Evolutionary conservation across 1,140 invertebrate species (phyloP).

Genomic region (Lethrus apterus): DNA sequence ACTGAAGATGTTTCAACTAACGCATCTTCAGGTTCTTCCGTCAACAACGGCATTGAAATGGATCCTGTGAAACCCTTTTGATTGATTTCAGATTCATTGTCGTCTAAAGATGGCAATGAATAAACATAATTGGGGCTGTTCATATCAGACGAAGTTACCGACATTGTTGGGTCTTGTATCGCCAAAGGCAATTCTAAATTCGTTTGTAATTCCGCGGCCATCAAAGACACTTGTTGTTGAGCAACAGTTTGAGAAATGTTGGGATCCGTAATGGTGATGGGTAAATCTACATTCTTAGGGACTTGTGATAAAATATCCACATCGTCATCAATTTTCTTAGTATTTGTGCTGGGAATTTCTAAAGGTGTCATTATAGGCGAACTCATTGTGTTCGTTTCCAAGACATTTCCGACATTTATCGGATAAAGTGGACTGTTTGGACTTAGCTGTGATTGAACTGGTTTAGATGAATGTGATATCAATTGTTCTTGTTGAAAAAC

Average conservation of each 20-base stretch:
- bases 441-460: slow-evolving; percentile 39
- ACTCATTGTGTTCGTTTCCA: slow-evolving; percentile 67
- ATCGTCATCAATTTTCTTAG: slow-evolving; percentile 38
- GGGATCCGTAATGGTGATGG: slow-evolving; percentile 48
- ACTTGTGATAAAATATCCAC: slow-evolving; percentile 41
- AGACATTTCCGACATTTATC: slow-evolving; percentile 49
- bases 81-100: slow-evolving; percentile 24
- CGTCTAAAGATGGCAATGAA: slow-evolving; percentile 34
- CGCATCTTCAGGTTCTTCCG: slow-evolving; percentile 27
- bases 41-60: slow-evolving; percentile 25
- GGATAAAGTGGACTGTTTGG: slow-evolving; percentile 44
- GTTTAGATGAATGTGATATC: slow-evolving; percentile 27
- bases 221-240: slow-evolving; percentile 36
- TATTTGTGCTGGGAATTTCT: slow-evolving; percentile 57
- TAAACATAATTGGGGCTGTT: slow-evolving; percentile 35
- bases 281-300: slow-evolving; percentile 45
- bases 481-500: slow-evolving; percentile 56
- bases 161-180: slow-evolving; percentile 59
- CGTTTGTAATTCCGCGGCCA: slow-evolving; percentile 46
- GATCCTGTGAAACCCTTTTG: slow-evolving; percentile 24
- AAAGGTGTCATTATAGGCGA: slow-evolving; percentile 75
- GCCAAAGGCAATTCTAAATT: slow-evolving; percentile 62
- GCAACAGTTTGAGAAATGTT: slow-evolving; percentile 49
- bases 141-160: slow-evolving; percentile 38
- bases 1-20: slow-evolving; percentile 3